Base-by-base conservation (phyloP, 1,140 invertebrate genomes). In the Drosophila cardini region DNA sequence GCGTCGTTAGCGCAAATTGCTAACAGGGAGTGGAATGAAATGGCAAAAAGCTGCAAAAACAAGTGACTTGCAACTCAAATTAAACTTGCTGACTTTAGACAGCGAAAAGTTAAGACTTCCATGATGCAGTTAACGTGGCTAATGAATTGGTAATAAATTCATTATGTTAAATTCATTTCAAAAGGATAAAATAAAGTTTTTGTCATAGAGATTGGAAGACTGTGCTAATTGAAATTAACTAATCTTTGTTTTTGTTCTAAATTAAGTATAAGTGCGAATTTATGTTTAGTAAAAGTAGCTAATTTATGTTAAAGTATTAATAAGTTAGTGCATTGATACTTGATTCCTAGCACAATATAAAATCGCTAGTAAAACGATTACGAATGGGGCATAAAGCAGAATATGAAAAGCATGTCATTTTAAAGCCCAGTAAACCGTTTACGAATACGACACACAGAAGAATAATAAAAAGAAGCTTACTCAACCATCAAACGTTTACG, bases 1-100 rank as follows among this genome's bases (percentile, higher is more conserved):
- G 83, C 83, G 83, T 86, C 76, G 83, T 86, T 87, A 85, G 71
- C 60, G 67, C 48, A 82, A 76, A 82, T 86, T 87, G 77, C 53
- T 76, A 78, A 76, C 46, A 67, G 60, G 61, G 58, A 61, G 62
- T 65, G 55, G 40, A 26, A 26, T 26, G 21, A 26, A 26, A 36
- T 32, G 36, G 64, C 69, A 60, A 32, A 32, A 55, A 57, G 56
- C 40, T 40, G 10, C 21, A 42, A 13, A 68, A 16, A 7, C 30
- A 58, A 68, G 56, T 69, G 57, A 74, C 71, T 69, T 70, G 65
- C 65, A 57, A 57, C 38, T 62, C 13, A 26, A 10, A 10, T 42
- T 40, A 9, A 21, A 48, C 42, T 72, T 58, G 63, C 46, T 52
- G 48, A 48, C 46, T 57, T 50, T 26, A 5, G 13, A 4, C 13